A percentile compares a stretch with the other conserved stretches of the same genome.
Evolutionary conservation across 2,113 vertebrate genomes (phyloP).

Genomic region (Prunella fulvescens): DNA sequence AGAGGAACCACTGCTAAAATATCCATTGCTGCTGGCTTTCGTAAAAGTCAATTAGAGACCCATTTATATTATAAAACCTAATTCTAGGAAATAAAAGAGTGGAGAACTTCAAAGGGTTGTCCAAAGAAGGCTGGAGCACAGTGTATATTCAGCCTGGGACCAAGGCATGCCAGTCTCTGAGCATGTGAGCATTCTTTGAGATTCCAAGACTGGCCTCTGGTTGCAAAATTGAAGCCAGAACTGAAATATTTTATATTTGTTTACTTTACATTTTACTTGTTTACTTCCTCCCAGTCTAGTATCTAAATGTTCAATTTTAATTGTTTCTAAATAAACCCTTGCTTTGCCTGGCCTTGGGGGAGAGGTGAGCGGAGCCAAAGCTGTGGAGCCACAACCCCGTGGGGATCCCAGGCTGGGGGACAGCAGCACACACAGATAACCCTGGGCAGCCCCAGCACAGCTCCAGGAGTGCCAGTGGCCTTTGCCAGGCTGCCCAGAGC

Average conservation of each 20-base stretch:
- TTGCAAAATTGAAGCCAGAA: not conserved
- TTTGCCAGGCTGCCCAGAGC: not conserved
- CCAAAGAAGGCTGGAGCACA: not conserved
- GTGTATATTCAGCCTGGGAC: not conserved
- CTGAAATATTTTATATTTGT: not conserved
- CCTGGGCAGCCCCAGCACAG: not conserved
- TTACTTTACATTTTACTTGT: not conserved
- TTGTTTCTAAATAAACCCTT: not conserved
- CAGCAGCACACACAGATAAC: fast-evolving
- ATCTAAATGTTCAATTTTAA: not conserved
- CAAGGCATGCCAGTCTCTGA: not conserved
- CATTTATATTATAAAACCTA: not conserved
- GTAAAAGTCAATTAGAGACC: not conserved
- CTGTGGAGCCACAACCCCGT: not conserved
- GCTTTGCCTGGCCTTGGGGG: not conserved
- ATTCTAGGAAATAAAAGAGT: not conserved
- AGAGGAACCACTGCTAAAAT: slow-evolving; percentile 18
- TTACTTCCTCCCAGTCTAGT: not conserved
- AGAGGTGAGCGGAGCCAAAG: not conserved
- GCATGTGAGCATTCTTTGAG: not conserved
- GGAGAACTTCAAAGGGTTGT: not conserved
- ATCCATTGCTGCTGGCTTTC: slow-evolving; percentile 45
- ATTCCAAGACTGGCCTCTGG: not conserved
- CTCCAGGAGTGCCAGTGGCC: not conserved
- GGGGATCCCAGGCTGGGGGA: not conserved